Base-by-base conservation (phyloP, 2,888 invertebrate species). In the Peribatodes rhomboidaria region DNA sequence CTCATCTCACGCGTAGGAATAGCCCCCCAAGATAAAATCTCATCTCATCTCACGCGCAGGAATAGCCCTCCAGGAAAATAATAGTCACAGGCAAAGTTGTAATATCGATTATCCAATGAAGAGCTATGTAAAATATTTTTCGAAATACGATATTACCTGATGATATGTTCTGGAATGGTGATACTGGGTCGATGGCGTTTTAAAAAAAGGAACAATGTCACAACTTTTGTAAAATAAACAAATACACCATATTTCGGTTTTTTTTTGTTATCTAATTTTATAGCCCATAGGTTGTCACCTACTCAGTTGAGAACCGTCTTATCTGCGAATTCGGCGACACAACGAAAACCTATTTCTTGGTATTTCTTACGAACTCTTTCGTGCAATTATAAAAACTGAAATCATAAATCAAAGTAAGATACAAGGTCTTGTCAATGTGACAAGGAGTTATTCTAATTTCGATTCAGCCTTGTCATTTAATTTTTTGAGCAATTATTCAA, bases 401-500 rank as follows among this genome's bases (percentile, higher is more conserved):
- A 16, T 3, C 11, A 16, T 3, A 13, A 31, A 50, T 58, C 42
- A 16, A 64, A 63, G 39, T 4, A 67, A 62, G 66, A 67, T 73
- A 61, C 54, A 53, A 65, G 6, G 41, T 9, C 49, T 14, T 44
- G 56, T 54, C 61, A 65, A 16, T 13, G 0, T 61, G 65, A 62
- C 69, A 60, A 18, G 27, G 18, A 61, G 1, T 14, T 13, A 22
- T 67, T 70, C 68, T 37, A 71, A 68, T 71, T 73, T 73, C 65
- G 64, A 68, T 71, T 72, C 67, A 67, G 64, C 69, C 37, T 64
- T 79, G 80, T 79, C 81, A 83, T 69, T 72, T 57, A 71, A 71
- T 78, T 86, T 89, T 90, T 88, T 78, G 83, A 87, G 78, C 67
- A 76, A 78, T 76, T 86, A 82, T 83, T 82, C 74, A 81, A 70